These are phyloP conservation scores for Smutsia temminckii DNA, from an alignment of 2,797 vertebrate species.

Conservation along the genomic window DNA sequence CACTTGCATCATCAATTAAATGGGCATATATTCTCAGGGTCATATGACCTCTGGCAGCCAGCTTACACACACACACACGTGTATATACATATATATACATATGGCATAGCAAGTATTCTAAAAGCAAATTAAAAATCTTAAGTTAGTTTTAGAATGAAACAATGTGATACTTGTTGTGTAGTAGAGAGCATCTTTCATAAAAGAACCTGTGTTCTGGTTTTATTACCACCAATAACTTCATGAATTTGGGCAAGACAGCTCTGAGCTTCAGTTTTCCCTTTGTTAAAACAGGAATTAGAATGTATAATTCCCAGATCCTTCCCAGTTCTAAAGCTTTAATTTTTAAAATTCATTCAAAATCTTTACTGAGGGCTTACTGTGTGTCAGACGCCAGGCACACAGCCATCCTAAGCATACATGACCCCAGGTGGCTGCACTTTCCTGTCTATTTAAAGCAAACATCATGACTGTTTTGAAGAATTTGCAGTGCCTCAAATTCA, in stretches of 20 bases:
- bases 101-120: rapidly evolving
- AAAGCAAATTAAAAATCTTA: background rate
- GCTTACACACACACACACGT: background rate
- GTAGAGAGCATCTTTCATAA: background rate
- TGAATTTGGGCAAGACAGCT: background rate
- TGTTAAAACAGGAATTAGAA: background rate
- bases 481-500: background rate
- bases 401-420: rapidly evolving
- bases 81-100: background rate
- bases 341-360: background rate
- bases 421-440: background rate
- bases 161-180: rapidly evolving
- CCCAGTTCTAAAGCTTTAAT: background rate
- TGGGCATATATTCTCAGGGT: rapidly evolving
- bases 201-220: background rate
- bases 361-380: background rate
- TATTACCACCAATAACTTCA: no score
- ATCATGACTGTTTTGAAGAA: background rate
- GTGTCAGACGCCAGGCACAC: rapidly evolving
- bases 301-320: background rate
- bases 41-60: background rate
- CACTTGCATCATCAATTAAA: background rate
- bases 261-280: background rate
- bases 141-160: no score
- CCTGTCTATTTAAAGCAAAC: background rate